phyloP scores from a whole-genome alignment of 2,888 invertebrate genomes.

The Drosophila mulleri region DNA sequence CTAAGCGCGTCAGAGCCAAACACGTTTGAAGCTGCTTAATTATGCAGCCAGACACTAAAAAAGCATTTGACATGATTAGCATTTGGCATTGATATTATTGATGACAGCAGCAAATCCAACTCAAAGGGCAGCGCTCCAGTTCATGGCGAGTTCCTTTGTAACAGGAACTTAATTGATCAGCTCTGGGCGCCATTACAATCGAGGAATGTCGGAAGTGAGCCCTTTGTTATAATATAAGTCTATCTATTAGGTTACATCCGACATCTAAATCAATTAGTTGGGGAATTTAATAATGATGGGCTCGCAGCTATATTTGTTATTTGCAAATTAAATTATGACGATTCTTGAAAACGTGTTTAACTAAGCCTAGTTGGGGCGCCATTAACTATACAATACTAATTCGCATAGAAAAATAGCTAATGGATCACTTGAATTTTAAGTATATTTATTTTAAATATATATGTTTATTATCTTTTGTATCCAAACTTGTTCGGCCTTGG shows the following conservation, averaged over 20 bases:
- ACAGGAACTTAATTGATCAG: background rate
- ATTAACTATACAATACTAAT: conserved; percentile 6
- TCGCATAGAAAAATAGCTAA: conserved; percentile 29
- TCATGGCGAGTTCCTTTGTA: conserved; percentile 48
- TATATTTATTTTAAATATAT: background rate
- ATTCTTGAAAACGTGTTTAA: conserved; percentile 39
- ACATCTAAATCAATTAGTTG: background rate
- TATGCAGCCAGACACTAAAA: background rate
- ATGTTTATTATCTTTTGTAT: conserved; percentile 5
- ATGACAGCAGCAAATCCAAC: conserved; percentile 21
- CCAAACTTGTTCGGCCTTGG: conserved; percentile 10
- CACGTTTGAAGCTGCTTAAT: conserved; percentile 21
- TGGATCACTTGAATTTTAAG: conserved; percentile 22
- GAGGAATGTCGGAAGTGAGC: conserved; percentile 28
- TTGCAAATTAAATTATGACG: background rate
- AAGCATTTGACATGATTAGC: conserved; percentile 26
- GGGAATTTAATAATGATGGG: conserved; percentile 7
- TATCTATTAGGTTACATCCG: background rate
- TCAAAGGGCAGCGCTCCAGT: conserved; percentile 30
- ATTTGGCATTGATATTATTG: conserved; percentile 50
- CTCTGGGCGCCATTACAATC: background rate
- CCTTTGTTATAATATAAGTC: background rate
- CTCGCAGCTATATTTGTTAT: background rate
- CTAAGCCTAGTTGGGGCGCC: background rate
- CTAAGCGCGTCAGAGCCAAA: conserved; percentile 5